Base-by-base conservation (phyloP, 2,797 vertebrate genomes). In the Tinamus major region DNA sequence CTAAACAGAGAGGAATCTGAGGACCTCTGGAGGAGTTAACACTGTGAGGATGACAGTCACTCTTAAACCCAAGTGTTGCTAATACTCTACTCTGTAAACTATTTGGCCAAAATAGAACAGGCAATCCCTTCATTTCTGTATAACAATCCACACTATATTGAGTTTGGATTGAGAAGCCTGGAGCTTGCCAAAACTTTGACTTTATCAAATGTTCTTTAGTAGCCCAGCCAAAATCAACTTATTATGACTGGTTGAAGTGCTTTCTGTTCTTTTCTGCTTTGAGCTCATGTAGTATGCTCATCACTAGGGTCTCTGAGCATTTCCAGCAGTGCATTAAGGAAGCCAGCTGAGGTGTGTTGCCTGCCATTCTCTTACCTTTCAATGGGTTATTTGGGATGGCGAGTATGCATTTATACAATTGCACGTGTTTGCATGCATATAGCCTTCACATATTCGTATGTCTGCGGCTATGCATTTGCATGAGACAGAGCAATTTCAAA, bases 131-230 rank as follows among this genome's bases (percentile, higher is more conserved):
- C 18, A 56, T 76, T 93, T 94, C 82, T 89, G 46, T 27, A 41
- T 79, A 80, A 89, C 70, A 81, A 93, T 84, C 69, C 58, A 72
- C 49, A 46, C 69, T 91, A 35, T 65, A 93, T 18, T 71, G 71
- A 93, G 62, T 44, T 75, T 85, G 82, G 72, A 92, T 41, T 87
- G 65, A 75, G 37, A 49, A 78, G 31, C 55, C 49, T 42, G 49
- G 55, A 75, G 65, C 89, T 80, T 95, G 91, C 82, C 72, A 90
- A 84, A 87, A 85, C 76, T 61, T 85, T 53, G 58, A 85, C 85
- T 94, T 94, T 90, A 91, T 93, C 59, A 91, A 78, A 92, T 67
- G 67, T 83, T 91, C 79, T 84, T 35, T 20, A 87, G 42, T 49
- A 86, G 70, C 15, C 59, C 67, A 69, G 76, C 69, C 79, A 95